Evolutionary conservation across 2,888 invertebrate genomes (phyloP).

Genomic region (Nymphalis urticae): DNA sequence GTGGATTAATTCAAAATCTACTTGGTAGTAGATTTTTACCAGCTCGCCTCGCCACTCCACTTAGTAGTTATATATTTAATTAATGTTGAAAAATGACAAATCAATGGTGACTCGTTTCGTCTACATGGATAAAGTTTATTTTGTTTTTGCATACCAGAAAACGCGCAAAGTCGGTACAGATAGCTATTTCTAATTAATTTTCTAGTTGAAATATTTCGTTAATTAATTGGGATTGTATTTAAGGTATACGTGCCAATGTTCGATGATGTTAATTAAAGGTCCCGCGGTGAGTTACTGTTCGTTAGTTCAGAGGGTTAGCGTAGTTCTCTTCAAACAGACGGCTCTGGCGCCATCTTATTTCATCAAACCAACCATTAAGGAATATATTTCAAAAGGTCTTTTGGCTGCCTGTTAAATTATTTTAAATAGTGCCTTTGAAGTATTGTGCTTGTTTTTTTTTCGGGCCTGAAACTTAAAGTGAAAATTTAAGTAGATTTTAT

Average conservation of each 20-base stretch:
- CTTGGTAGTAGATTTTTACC: no score
- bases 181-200: not conserved
- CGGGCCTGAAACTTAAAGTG: no score
- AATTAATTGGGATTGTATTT: conserved; percentile 1
- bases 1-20: no score
- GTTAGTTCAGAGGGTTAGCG: not conserved
- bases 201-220: not conserved
- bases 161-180: no score
- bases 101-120: no score
- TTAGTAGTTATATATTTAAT: no score
- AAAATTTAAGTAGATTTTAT: no score
- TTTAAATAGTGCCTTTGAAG: conserved; percentile 2
- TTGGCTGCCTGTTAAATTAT: not conserved
- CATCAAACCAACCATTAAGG: not conserved
- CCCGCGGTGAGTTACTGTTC: conserved; percentile 4
- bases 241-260: conserved; percentile 25
- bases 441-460: not conserved
- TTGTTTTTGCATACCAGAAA: no score
- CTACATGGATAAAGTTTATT: no score
- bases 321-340: conserved; percentile 4
- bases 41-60: no score
- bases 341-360: not conserved
- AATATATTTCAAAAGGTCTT: not conserved
- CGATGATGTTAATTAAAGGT: conserved; percentile 30
- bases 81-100: no score